These are phyloP conservation scores for Thunnus albacares DNA, from an alignment of 2,797 vertebrate species.

Conservation along the genomic window DNA sequence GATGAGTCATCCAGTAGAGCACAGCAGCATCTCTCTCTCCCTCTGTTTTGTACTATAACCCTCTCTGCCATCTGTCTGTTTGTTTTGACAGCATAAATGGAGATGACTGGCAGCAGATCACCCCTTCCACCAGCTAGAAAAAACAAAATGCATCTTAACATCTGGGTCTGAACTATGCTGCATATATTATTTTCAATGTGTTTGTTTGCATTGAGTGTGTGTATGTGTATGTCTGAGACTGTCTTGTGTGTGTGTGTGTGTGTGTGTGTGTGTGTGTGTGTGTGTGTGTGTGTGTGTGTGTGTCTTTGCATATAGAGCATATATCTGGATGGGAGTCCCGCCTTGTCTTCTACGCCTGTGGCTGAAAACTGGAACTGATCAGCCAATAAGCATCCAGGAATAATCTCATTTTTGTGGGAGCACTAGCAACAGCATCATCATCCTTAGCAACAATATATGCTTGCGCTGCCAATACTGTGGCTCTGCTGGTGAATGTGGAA, in stretches of 20 bases:
- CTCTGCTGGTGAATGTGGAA: constrained; percentile 13
- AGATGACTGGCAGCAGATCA: constrained; percentile 42
- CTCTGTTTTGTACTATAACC: constrained; percentile 30
- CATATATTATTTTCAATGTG: constrained; percentile 10
- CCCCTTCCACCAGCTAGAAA: neutral
- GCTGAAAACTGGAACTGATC: constrained; percentile 45
- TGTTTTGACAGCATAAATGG: constrained; percentile 55
- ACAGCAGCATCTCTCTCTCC: constrained; percentile 38
- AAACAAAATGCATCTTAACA: constrained; percentile 12
- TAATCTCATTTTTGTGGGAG: constrained; percentile 61
- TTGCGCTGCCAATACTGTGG: constrained; percentile 25
- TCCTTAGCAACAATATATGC: constrained; percentile 63
- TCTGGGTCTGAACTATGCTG: constrained; percentile 1
- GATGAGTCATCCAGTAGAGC: constrained; percentile 75
- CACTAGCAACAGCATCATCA: constrained; percentile 73
- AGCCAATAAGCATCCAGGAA: constrained; percentile 67
- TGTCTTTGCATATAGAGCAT: constrained; percentile 8
- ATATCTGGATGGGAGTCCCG: constrained; percentile 28
- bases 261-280: neutral
- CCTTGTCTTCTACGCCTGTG: constrained; percentile 36
- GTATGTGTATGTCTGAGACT: neutral
- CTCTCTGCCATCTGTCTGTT: constrained; percentile 47
- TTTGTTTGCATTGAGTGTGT: neutral
- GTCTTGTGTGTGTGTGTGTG: neutral
- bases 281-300: neutral